Conservation (phyloP, 1,140 invertebrate genomes). For the Pantala flavescens region DNA sequence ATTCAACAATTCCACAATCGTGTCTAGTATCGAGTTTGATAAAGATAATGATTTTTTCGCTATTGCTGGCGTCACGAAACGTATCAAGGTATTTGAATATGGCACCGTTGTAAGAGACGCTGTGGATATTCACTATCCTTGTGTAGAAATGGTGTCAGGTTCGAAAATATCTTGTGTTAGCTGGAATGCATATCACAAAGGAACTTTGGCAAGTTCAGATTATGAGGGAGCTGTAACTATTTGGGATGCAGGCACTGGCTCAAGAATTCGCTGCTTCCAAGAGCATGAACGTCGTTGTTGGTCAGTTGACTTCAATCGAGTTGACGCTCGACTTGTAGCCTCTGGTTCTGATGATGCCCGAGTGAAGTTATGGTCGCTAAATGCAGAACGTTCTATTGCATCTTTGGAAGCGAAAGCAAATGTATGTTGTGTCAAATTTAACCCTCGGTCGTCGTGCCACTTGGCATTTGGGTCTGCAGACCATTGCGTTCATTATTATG, state of each 20-base stretch:
- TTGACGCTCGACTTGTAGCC: slow-evolving; percentile 82
- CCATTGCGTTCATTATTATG: slow-evolving; percentile 95
- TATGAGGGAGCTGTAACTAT: slow-evolving; percentile 90
- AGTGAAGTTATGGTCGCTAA: slow-evolving; percentile 89
- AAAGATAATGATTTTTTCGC: slow-evolving; percentile 95
- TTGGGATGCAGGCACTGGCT: slow-evolving; percentile 82
- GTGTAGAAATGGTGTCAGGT: slow-evolving; percentile 82
- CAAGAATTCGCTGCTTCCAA: slow-evolving; percentile 60
- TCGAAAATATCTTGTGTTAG: slow-evolving; percentile 93
- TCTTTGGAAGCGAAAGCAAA: slow-evolving; percentile 85
- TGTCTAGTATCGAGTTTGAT: slow-evolving; percentile 95
- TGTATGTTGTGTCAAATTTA: slow-evolving; percentile 95
- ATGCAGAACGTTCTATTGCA: slow-evolving; percentile 75
- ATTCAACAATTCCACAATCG: slow-evolving; percentile 82
- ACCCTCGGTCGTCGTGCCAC: slow-evolving; percentile 74
- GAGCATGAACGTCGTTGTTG: slow-evolving; percentile 95
- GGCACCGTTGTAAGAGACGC: slow-evolving; percentile 69
- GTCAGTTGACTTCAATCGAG: slow-evolving; percentile 92
- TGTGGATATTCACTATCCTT: slow-evolving; percentile 84
- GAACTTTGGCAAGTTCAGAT: slow-evolving; percentile 81
- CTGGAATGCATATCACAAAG: slow-evolving; percentile 90
- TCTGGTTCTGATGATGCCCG: slow-evolving; percentile 91
- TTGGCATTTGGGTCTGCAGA: slow-evolving; percentile 92
- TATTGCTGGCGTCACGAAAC: slow-evolving; percentile 90
- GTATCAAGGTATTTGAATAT: slow-evolving; percentile 92